A percentile compares a stretch with the other conserved stretches of the same genome.
Evolutionary conservation across 2,888 invertebrate genomes (phyloP).

Genomic region (Drosophila neoperkinsi): DNA sequence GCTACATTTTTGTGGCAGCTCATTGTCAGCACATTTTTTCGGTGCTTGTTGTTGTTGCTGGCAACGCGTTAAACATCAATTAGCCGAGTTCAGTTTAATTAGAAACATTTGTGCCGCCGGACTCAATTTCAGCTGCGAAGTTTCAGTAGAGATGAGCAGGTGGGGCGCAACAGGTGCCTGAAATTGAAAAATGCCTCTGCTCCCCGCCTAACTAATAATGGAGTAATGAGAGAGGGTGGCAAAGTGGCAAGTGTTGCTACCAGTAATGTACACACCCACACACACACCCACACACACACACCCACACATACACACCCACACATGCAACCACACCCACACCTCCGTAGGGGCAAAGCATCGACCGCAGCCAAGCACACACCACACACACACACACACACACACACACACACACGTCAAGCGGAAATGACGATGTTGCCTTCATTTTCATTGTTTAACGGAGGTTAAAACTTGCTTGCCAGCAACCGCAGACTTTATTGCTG

Average conservation of each 20-base stretch:
- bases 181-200: slow-evolving; percentile 64
- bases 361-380: slow-evolving; percentile 41
- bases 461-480: slow-evolving; percentile 61
- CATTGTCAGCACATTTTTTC: slow-evolving; percentile 30
- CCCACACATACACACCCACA: slow-evolving; percentile 12
- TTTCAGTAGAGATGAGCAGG: not conserved
- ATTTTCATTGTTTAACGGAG: slow-evolving; percentile 61
- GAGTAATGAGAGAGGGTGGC: slow-evolving; percentile 32
- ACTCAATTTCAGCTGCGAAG: slow-evolving; percentile 23
- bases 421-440: slow-evolving; percentile 72
- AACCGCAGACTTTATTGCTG: slow-evolving; percentile 50
- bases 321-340: slow-evolving; percentile 15
- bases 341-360: slow-evolving; percentile 35
- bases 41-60: not conserved
- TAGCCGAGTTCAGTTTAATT: slow-evolving; percentile 55
- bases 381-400: slow-evolving; percentile 5
- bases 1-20: slow-evolving; percentile 24
- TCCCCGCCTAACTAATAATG: not conserved
- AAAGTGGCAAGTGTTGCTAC: slow-evolving; percentile 60
- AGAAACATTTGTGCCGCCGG: slow-evolving; percentile 36
- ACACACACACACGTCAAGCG: slow-evolving; percentile 50
- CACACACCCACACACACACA: slow-evolving; percentile 19
- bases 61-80: slow-evolving; percentile 43
- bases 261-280: slow-evolving; percentile 38
- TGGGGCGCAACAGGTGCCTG: slow-evolving; percentile 60